Conservation (phyloP, 2,113 vertebrate genomes). For the Amphiprion percula region DNA sequence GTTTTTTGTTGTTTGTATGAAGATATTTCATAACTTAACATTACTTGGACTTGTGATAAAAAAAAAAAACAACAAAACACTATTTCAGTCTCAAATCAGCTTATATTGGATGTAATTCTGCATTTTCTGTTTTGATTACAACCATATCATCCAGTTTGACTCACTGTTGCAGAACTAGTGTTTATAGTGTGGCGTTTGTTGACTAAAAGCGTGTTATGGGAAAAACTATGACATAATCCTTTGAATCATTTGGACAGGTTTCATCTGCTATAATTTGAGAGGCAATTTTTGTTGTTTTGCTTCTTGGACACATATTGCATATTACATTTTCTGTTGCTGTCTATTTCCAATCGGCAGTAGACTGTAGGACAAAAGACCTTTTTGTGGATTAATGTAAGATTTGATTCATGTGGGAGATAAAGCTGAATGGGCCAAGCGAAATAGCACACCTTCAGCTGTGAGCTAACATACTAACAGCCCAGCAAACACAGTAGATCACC, state of each 20-base stretch:
- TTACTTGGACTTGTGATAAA: not conserved
- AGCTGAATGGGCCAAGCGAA: constrained; percentile 37
- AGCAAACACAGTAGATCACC: constrained; percentile 1
- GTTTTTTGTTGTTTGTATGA: not conserved
- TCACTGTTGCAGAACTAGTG: no score
- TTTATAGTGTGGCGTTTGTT: not conserved
- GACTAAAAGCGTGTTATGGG: not conserved
- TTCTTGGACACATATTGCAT: constrained; percentile 6
- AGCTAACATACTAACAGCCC: constrained; percentile 18
- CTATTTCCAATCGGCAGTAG: constrained; percentile 13
- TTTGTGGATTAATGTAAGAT: constrained; percentile 23
- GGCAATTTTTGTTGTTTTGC: not conserved
- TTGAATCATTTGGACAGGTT: no score
- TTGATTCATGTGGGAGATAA: constrained; percentile 51
- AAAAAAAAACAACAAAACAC: no score
- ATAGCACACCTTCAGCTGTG: constrained; percentile 17
- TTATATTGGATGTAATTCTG: no score
- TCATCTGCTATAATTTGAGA: not conserved
- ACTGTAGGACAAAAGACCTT: constrained; percentile 6
- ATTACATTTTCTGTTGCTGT: constrained; percentile 18
- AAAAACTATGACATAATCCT: not conserved
- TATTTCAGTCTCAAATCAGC: no score
- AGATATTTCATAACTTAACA: not conserved
- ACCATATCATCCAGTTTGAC: no score
- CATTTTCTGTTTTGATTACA: no score